Conservation (phyloP, 2,888 invertebrate species). For the Caenorhabditis panamensis region DNA sequence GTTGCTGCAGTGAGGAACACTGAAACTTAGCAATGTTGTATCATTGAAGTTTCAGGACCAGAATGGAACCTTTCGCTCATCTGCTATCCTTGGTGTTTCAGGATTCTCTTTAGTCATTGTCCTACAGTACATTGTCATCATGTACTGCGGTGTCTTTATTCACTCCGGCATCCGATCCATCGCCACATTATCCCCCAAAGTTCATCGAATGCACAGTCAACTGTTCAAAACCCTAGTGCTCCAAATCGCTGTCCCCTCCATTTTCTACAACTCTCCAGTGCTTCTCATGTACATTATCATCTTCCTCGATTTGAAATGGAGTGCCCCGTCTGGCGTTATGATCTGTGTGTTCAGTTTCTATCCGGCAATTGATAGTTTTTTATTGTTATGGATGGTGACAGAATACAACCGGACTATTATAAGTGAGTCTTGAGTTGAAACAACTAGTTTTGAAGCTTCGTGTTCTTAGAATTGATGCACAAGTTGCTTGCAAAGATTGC, state of each 20-base stretch:
- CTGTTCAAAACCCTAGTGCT: not conserved
- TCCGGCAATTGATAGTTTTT: not conserved
- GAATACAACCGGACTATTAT: not conserved
- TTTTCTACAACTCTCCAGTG: not conserved
- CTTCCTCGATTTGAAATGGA: not conserved
- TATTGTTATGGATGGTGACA: not conserved
- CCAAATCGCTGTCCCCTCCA: not conserved
- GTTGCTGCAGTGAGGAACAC: not conserved
- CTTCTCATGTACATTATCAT: not conserved
- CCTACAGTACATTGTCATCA: not conserved
- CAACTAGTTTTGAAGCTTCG: no score
- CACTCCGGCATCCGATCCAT: not conserved
- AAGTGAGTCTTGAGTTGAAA: no score
- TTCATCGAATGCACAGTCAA: no score
- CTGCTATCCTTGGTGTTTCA: no score
- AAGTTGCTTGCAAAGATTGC: no score
- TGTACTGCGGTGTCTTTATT: not conserved
- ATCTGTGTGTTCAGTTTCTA: not conserved
- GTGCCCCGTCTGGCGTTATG: not conserved
- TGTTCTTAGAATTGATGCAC: no score
- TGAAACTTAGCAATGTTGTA: no score
- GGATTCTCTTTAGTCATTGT: not conserved
- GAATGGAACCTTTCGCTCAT: no score
- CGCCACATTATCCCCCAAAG: no score
- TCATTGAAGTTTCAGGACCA: no score